Evolutionary conservation across 2,888 invertebrate species (phyloP).

Genomic region (Sussaba pulchella): DNA sequence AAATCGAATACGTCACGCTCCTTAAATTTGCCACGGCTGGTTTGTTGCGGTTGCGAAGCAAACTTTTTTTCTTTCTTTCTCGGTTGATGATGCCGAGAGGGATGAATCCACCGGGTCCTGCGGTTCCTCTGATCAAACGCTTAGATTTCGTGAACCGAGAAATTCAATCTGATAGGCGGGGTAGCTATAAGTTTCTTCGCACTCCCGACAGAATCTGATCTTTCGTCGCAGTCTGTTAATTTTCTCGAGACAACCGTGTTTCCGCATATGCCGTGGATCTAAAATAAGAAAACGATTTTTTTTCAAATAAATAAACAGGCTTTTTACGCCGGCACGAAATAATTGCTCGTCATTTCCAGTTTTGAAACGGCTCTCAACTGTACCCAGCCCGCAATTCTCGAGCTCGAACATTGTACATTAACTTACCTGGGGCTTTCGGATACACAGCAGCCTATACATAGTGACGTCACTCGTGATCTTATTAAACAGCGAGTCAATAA

Average conservation of each 20-base stretch:
- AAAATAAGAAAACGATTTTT: neutral
- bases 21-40: slow-evolving; percentile 77
- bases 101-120: slow-evolving; percentile 28
- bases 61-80: slow-evolving; percentile 54
- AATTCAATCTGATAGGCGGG: neutral
- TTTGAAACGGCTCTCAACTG: neutral
- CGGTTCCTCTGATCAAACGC: slow-evolving; percentile 33
- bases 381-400: too few relatives aligned
- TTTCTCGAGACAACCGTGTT: neutral
- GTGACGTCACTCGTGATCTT: too few relatives aligned
- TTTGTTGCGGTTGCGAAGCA: slow-evolving; percentile 77
- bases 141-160: slow-evolving; percentile 1
- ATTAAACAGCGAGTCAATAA: too few relatives aligned
- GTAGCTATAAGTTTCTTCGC: too few relatives aligned
- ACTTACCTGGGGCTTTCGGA: too few relatives aligned
- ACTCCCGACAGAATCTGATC: neutral
- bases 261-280: neutral
- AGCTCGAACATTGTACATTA: too few relatives aligned
- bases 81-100: slow-evolving; percentile 18
- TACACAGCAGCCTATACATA: too few relatives aligned
- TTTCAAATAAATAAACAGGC: slow-evolving; percentile 3
- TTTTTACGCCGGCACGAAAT: neutral
- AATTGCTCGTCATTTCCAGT: too few relatives aligned
- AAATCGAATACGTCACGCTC: slow-evolving; percentile 78
- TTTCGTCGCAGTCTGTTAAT: too few relatives aligned